Evolutionary conservation across 2,797 vertebrate genomes (phyloP), one percentile per base, ranked within the genome.

Genomic region (Acanthurus tractus): DNA sequence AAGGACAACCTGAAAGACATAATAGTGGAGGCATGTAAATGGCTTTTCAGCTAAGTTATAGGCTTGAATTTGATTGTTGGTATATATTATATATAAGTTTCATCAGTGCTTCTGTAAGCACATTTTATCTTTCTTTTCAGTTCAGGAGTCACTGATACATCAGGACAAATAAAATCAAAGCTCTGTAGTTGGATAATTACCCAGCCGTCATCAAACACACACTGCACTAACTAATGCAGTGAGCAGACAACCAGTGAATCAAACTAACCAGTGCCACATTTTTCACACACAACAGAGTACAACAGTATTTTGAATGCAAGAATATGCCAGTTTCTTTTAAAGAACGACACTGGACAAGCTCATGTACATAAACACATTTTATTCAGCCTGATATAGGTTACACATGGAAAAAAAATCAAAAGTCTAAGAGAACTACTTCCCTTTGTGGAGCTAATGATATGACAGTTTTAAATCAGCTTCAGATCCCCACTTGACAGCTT

Each of bases 311-410:
- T 40, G 3, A 18, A 40, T 36, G 3, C 18, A 66, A 40, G 71
- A 22, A 38, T 3, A 23, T 7, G 12, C 17, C 18, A 5, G 23
- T 6, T 7, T 2, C 23, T 74, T 70, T 74, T 10, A 85, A 88
- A 81, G 25, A 20, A 89, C 9, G 12, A 92, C 63, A 81, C 82
- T 29, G 48, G 40, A 75, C 68, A 42, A 57, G 56, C 36, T 81
- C 23, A 79, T 90, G 79, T 93, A 94, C 92, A 92, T 92, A 92
- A 94, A 94, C 88, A 88, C 88, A 84, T 87, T 83, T 96, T 94
- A 94, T 95, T 95, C 81, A 88, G 93, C 92, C 90, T 86, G 92
- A 93, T 94, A 94, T 93, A 92, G 90, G 90, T 93, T 93, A 94
- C 91, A 95, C 87, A 93, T 93, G 84, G 12, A 61, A 84, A 81